A percentile compares a stretch with the other conserved stretches of the same genome.
These are phyloP conservation scores for Emberiza fucata DNA, from an alignment of 2,113 vertebrate species.

Conservation along the genomic window DNA sequence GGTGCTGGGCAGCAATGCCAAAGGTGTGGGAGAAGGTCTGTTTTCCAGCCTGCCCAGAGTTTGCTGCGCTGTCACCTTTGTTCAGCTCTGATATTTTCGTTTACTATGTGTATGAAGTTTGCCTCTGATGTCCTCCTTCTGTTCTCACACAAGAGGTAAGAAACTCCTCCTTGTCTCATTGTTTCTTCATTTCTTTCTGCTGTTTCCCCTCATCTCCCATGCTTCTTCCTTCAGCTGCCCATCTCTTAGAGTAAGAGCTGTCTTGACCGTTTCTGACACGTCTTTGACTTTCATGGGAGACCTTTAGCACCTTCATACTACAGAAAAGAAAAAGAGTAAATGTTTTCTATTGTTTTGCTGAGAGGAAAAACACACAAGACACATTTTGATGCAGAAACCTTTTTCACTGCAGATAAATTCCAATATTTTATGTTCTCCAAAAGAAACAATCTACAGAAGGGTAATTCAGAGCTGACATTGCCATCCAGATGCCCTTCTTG, in stretches of 20 bases:
- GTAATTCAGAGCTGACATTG: not conserved
- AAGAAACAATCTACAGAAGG: not conserved
- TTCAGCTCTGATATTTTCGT: not conserved
- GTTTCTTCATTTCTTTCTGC: not conserved
- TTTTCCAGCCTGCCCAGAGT: not conserved
- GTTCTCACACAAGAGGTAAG: not conserved
- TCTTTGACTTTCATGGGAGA: not conserved
- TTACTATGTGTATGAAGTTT: not conserved
- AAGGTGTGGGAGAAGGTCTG: not conserved
- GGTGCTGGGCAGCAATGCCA: not conserved
- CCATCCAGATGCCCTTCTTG: not conserved
- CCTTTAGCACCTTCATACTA: not conserved
- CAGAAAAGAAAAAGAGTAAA: not conserved
- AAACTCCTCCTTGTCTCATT: not conserved
- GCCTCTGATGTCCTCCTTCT: not conserved
- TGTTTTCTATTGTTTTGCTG: not conserved
- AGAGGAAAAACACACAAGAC: not conserved
- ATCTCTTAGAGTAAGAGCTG: not conserved
- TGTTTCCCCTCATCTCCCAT: rapidly evolving
- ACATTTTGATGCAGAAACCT: not conserved
- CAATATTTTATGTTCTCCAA: not conserved
- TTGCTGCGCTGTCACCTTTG: not conserved
- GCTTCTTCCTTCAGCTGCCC: not conserved
- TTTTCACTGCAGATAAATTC: not conserved
- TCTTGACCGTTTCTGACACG: not conserved